Conservation (phyloP, 2,888 invertebrate species). For the Macaria notata region DNA sequence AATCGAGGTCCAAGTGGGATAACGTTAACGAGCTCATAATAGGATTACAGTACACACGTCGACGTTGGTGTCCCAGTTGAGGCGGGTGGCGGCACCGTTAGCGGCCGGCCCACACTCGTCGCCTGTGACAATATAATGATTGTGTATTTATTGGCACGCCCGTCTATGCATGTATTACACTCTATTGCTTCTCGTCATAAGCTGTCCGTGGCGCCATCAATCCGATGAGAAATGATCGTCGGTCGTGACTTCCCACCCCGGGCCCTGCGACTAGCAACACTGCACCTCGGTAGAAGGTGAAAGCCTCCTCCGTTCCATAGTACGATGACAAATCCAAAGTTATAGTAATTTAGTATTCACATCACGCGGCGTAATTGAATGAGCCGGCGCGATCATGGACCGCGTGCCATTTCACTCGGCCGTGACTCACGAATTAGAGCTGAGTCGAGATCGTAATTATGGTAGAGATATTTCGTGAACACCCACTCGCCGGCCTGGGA, state of each 20-base stretch:
- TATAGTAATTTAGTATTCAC: constrained; percentile 60
- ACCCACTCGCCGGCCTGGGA: constrained; percentile 53
- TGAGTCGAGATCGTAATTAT: constrained; percentile 74
- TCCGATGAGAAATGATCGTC: constrained; percentile 46
- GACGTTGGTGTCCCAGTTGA: constrained; percentile 69
- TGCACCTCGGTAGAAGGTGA: constrained; percentile 58
- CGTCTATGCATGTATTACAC: constrained; percentile 45
- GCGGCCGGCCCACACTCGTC: constrained; percentile 59
- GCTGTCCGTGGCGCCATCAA: constrained; percentile 53
- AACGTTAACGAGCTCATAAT: constrained; percentile 77
- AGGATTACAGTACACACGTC: constrained; percentile 66
- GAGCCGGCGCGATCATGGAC: constrained; percentile 61
- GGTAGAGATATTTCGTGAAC: constrained; percentile 70
- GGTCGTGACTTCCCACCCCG: constrained; percentile 42
- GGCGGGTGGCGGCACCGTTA: constrained; percentile 46
- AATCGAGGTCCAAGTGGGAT: constrained; percentile 64
- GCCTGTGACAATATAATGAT: constrained; percentile 74
- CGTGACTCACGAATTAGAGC: constrained; percentile 82
- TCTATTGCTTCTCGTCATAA: constrained; percentile 50
- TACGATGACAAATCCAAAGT: constrained; percentile 54
- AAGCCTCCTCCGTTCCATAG: constrained; percentile 48
- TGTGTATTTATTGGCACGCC: constrained; percentile 62
- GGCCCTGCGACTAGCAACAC: constrained; percentile 29
- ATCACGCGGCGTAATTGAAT: constrained; percentile 73
- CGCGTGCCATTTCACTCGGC: constrained; percentile 70